These are phyloP conservation scores for Rhagologus leucostigma DNA, from an alignment of 2,113 vertebrate species.

Conservation along the genomic window DNA sequence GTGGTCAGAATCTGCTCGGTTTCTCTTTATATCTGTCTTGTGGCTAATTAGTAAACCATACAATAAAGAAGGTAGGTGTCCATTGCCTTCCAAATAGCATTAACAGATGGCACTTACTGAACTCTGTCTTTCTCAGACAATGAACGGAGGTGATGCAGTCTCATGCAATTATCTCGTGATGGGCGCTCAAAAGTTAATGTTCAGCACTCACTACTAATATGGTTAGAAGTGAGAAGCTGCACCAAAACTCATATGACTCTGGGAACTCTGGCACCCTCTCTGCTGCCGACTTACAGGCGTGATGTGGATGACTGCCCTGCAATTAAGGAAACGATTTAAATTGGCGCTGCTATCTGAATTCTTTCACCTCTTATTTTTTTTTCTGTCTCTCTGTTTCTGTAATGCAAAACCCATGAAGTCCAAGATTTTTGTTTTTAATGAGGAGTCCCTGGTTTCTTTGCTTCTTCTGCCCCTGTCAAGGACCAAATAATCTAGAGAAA, in stretches of 20 bases:
- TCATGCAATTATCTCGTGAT: neutral
- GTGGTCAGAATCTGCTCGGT: neutral
- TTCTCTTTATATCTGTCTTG: neutral
- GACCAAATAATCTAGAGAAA: neutral
- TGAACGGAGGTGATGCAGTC: neutral
- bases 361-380: neutral
- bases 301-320: neutral
- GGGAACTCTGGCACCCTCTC: neutral
- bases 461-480: neutral
- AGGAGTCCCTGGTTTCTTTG: neutral
- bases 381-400: neutral
- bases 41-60: neutral
- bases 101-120: neutral
- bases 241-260: neutral
- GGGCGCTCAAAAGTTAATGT: neutral
- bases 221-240: neutral
- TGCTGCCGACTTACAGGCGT: rapidly evolving
- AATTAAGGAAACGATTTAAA: neutral
- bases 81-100: neutral
- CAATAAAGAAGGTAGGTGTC: neutral
- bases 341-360: neutral
- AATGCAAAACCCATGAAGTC: neutral
- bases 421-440: neutral
- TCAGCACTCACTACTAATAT: neutral
- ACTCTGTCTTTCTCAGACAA: neutral